Conservation (phyloP, 2,797 vertebrate genomes). For the Sebastes kiyomatsui region DNA sequence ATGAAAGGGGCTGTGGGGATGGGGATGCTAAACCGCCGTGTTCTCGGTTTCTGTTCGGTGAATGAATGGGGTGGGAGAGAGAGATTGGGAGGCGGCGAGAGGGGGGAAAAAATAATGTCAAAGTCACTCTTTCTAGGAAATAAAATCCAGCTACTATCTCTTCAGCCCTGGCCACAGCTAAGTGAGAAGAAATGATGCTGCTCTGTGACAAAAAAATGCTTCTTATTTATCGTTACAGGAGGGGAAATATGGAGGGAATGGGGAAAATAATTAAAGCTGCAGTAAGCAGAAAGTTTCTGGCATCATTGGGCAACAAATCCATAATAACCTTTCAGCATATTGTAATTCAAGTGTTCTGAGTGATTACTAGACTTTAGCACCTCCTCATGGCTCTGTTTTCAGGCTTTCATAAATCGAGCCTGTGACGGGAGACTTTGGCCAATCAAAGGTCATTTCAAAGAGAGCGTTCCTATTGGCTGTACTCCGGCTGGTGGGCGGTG, state of each 20-base stretch:
- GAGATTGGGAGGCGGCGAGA: neutral
- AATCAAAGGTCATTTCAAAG: too few relatives aligned
- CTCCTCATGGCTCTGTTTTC: too few relatives aligned
- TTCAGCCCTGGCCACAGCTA: constrained; percentile 6
- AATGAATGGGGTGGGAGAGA: constrained; percentile 22
- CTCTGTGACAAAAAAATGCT: constrained; percentile 1
- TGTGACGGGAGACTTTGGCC: too few relatives aligned
- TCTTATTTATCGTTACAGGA: constrained; percentile 17
- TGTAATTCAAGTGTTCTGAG: too few relatives aligned
- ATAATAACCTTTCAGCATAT: too few relatives aligned
- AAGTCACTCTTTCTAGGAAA: constrained; percentile 31
- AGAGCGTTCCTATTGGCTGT: too few relatives aligned
- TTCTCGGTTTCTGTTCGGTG: constrained; percentile 32
- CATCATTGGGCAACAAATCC: too few relatives aligned
- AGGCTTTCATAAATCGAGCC: too few relatives aligned
- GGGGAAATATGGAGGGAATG: constrained; percentile 16
- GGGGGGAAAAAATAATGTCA: constrained; percentile 1
- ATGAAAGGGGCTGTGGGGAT: constrained; percentile 31
- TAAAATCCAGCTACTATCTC: constrained; percentile 43
- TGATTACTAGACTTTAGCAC: too few relatives aligned
- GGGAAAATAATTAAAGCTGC: constrained; percentile 15
- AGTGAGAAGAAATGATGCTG: constrained; percentile 1
- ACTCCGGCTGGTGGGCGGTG: too few relatives aligned
- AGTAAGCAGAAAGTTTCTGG: too few relatives aligned
- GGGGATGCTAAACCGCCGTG: constrained; percentile 29